These are phyloP conservation scores for Resseliella maxima DNA, from an alignment of 2,888 invertebrate genomes.

Conservation along the genomic window DNA sequence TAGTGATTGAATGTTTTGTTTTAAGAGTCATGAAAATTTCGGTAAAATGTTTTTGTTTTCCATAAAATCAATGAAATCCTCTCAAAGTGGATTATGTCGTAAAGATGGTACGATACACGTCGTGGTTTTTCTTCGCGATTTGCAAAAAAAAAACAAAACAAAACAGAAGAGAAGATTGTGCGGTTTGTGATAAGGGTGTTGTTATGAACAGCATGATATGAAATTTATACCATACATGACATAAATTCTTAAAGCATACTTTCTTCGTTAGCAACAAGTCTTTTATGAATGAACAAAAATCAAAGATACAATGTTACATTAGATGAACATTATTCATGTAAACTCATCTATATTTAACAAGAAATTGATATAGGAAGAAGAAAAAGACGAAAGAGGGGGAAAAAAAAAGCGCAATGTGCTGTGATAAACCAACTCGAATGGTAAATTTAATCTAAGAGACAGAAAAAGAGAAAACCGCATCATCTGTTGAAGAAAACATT, in stretches of 20 bases:
- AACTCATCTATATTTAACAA: background rate
- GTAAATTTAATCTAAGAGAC: background rate
- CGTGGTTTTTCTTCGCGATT: background rate
- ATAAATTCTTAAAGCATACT: background rate
- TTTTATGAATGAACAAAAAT: background rate
- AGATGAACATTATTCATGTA: background rate
- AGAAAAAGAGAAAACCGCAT: background rate
- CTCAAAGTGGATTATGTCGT: constrained; percentile 2
- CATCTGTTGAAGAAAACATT: background rate
- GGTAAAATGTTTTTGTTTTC: background rate
- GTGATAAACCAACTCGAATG: background rate
- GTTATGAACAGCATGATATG: background rate
- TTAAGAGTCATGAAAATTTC: background rate
- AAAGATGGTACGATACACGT: background rate
- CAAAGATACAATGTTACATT: background rate
- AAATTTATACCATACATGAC: background rate
- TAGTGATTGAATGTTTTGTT: background rate
- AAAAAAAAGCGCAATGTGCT: background rate
- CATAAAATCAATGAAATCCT: background rate
- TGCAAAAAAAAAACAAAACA: too few species aligned
- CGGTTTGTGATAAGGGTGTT: background rate
- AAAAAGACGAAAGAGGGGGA: background rate
- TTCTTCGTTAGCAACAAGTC: constrained; percentile 23
- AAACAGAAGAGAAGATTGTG: background rate
- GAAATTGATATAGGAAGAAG: background rate